Evolutionary conservation across 2,797 vertebrate species (phyloP), one percentile per base, ranked within the genome.

Genomic region (Argentina silus): DNA sequence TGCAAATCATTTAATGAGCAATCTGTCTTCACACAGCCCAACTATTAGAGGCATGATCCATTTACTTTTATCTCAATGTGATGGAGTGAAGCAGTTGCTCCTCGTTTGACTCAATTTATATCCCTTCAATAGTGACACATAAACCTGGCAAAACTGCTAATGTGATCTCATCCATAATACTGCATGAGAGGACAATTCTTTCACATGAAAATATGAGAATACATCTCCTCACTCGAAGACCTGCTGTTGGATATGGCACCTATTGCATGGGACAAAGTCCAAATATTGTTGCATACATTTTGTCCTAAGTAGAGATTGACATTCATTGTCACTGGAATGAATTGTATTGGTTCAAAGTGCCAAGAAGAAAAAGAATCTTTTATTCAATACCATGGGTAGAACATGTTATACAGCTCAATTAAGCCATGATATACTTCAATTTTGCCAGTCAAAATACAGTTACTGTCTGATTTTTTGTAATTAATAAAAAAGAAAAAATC

Each of bases 11-110:
- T 84, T 85, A 87, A 86, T 69, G 76, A 84, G 81, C 81, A 85
- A 84, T 91, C 80, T 74, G 81, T 89, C 86, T 86, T 82, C 73
- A 70, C 83, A 82, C 70, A 73, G 69, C 70, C 79, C 73, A 79
- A 85, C 78, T 82, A 80, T 85, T 84, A 82, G 74, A 84, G 85
- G 78, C 81, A 89, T 87, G 87, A 91, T 86, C 80, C 87, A 88
- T 91, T 90, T 88, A 86, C 84, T 91, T 90, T 86, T 81, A 91
- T 91, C 83, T 86, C 82, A 81, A 64, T 51, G 78, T 90, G 86
- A 92, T 89, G 77, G 86, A 92, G 87, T 86, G 74, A 50, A 83
- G 82, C 75, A 78, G 88, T 90, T 86, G 74, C 79, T 80, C 82
- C 78, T 85, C 47, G 69, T 78, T 81, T 76, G 79, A 79, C 79